A percentile compares a stretch with the other conserved stretches of the same genome.
phyloP scores from a whole-genome alignment of 2,113 vertebrate species.

The Cynocephalus volans region DNA sequence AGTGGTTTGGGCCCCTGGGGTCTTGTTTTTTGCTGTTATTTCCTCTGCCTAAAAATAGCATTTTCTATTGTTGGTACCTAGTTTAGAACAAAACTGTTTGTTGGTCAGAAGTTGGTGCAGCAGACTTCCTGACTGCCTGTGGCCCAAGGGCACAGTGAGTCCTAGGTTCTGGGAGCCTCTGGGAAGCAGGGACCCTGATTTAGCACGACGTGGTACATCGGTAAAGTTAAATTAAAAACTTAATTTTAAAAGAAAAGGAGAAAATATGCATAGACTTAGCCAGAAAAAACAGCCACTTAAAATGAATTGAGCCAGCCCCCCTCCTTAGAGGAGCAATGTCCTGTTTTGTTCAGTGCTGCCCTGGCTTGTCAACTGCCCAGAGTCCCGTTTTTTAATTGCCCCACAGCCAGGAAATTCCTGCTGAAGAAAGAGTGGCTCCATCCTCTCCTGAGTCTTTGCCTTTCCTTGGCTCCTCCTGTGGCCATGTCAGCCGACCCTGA shows the following conservation, averaged over 20 bases:
- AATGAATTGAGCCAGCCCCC: background rate
- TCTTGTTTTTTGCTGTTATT: constrained; percentile 67
- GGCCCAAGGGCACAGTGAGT: background rate
- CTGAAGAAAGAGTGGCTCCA: background rate
- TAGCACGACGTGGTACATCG: background rate
- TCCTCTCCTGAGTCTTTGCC: background rate
- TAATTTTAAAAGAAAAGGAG: constrained; percentile 17
- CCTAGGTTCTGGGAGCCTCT: background rate
- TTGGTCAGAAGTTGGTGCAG: background rate
- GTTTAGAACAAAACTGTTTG: constrained; percentile 58
- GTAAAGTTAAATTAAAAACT: background rate
- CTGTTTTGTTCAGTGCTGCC: background rate
- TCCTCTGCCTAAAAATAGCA: constrained; percentile 67
- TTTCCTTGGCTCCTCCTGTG: background rate
- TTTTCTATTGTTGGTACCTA: constrained; percentile 46
- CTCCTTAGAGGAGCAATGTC: background rate
- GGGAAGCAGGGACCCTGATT: background rate
- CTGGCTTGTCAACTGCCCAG: background rate
- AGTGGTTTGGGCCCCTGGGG: constrained; percentile 26
- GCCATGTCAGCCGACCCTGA: accelerated
- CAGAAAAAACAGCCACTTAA: background rate
- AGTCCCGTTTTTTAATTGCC: background rate
- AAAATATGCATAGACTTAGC: background rate
- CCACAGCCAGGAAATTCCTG: background rate
- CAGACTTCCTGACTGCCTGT: background rate